Conservation (phyloP, 2,888 invertebrate species). For the Dichetophora obliterata region DNA sequence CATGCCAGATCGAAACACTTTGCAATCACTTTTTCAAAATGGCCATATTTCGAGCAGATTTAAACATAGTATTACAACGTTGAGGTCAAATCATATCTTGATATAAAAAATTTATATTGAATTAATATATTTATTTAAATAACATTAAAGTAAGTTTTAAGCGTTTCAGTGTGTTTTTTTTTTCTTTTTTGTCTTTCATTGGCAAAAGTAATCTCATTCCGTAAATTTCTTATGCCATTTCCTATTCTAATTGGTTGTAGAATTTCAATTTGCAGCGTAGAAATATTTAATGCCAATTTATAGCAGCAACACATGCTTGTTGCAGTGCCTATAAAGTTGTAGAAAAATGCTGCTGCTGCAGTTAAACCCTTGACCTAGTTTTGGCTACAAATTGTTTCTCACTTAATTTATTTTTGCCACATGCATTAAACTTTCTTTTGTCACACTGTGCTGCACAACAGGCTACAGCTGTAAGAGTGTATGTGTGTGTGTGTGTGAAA, state of each 20-base stretch:
- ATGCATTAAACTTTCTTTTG: neutral
- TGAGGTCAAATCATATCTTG: no score
- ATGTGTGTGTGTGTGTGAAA: neutral
- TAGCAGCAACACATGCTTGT: conserved; percentile 6
- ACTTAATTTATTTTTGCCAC: conserved; percentile 28
- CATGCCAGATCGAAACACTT: no score
- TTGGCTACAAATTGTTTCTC: conserved; percentile 18
- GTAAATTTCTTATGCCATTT: neutral
- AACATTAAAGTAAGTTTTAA: no score
- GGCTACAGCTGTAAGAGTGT: neutral
- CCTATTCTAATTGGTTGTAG: neutral
- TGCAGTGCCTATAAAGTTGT: neutral
- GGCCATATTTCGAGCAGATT: no score
- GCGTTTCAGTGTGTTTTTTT: no score
- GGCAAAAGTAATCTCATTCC: neutral
- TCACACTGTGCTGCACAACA: neutral
- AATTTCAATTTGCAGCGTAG: neutral
- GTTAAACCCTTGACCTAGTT: conserved; percentile 25
- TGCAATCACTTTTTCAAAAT: no score
- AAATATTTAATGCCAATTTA: conserved; percentile 19
- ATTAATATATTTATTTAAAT: no score
- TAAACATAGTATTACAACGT: no score
- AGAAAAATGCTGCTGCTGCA: conserved; percentile 3
- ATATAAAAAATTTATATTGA: no score
- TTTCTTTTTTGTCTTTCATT: no score